Conservation (phyloP, 2,797 vertebrate genomes). For the Hoplostethus mediterraneus region DNA sequence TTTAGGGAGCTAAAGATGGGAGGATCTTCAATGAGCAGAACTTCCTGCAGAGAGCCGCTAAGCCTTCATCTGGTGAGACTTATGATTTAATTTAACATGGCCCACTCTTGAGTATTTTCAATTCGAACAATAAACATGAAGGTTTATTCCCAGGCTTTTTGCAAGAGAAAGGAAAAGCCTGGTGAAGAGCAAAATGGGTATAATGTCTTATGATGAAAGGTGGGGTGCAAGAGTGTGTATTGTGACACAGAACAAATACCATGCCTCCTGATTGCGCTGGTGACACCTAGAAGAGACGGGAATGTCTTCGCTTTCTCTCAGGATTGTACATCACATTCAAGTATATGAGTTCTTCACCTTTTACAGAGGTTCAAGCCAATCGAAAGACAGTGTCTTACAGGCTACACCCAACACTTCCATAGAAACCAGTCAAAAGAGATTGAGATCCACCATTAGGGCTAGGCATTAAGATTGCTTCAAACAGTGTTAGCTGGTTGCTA, state of each 20-base stretch:
- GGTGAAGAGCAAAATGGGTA: neutral
- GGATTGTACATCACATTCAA: neutral
- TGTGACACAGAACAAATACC: neutral
- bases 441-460: too few species aligned
- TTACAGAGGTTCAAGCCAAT: too few species aligned
- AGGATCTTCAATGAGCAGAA: constrained; percentile 94
- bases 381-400: too few species aligned
- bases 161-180: neutral
- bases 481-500: neutral
- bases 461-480: neutral
- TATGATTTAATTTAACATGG: neutral
- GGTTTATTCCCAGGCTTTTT: neutral
- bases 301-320: neutral
- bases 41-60: constrained; percentile 94
- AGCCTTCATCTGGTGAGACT: constrained; percentile 81
- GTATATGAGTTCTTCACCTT: neutral
- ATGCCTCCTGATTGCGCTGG: neutral
- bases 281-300: neutral
- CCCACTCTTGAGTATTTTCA: neutral
- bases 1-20: constrained; percentile 91
- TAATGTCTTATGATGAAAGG: neutral
- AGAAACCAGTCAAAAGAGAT: too few species aligned
- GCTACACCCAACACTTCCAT: too few species aligned
- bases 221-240: neutral
- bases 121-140: neutral